These are phyloP conservation scores for Xestia xanthographa DNA, from an alignment of 2,888 invertebrate species.

Conservation along the genomic window DNA sequence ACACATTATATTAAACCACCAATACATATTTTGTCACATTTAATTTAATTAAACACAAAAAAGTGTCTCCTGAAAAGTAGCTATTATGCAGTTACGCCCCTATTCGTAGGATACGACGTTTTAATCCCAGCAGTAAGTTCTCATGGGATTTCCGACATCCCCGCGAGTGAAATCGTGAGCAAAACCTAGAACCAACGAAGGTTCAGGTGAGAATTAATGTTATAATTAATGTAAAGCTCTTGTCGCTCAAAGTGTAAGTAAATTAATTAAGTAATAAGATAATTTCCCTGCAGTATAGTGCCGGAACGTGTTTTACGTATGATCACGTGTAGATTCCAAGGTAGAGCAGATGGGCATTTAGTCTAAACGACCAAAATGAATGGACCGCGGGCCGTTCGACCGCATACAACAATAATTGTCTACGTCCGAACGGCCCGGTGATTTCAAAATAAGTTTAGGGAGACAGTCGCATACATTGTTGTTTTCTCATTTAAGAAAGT, in stretches of 20 bases:
- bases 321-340: not conserved
- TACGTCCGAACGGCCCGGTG: too few species aligned
- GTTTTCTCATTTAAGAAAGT: not conserved
- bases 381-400: too few species aligned
- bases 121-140: not conserved
- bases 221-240: conserved; percentile 12
- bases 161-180: not conserved
- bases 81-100: too few species aligned
- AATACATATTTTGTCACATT: too few species aligned
- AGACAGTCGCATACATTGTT: too few species aligned
- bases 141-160: not conserved
- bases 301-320: not conserved
- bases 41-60: too few species aligned
- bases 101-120: too few species aligned
- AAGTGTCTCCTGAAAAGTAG: too few species aligned
- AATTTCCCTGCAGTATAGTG: conserved; percentile 3
- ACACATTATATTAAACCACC: too few species aligned
- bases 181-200: not conserved
- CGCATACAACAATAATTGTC: too few species aligned
- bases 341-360: not conserved
- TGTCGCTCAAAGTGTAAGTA: conserved; percentile 19
- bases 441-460: too few species aligned
- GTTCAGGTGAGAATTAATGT: conserved; percentile 10
- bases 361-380: too few species aligned
- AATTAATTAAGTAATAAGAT: conserved; percentile 28